Evolutionary conservation across 1,140 invertebrate species (phyloP).

Genomic region (Latrodectus geometricus): DNA sequence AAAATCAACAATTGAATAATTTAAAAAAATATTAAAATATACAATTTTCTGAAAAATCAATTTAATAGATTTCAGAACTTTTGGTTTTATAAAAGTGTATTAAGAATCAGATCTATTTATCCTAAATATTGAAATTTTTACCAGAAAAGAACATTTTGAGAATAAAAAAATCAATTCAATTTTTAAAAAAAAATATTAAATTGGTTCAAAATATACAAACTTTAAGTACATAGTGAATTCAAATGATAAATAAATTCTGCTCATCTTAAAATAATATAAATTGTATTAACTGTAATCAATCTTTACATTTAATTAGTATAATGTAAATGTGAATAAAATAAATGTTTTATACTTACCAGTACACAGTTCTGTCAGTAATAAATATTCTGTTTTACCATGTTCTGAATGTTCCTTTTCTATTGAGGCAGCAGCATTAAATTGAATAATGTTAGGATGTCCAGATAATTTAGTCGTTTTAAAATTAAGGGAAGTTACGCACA

Average conservation of each 20-base stretch:
- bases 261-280: background rate
- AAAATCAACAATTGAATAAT: too few relatives aligned
- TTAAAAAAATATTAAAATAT: too few relatives aligned
- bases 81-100: too few relatives aligned
- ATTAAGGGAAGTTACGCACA: constrained; percentile 20
- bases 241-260: background rate
- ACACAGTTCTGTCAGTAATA: constrained; percentile 56
- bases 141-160: too few relatives aligned
- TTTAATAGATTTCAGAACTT: too few relatives aligned
- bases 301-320: background rate
- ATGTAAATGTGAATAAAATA: too few relatives aligned
- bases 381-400: constrained; percentile 71
- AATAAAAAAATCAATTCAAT: too few relatives aligned
- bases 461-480: constrained; percentile 71
- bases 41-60: too few relatives aligned
- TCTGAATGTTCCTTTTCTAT: constrained; percentile 70
- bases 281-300: background rate
- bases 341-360: constrained; percentile 29
- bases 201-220: too few relatives aligned
- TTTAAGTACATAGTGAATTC: background rate
- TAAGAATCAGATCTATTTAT: too few relatives aligned
- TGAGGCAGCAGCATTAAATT: constrained; percentile 72
- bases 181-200: too few relatives aligned
- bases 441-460: constrained; percentile 73
- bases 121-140: too few relatives aligned